Percentiles rank a stretch among this genome's conserved stretches.
These are phyloP conservation scores for Corythornis cristatus DNA, from an alignment of 2,113 vertebrate genomes.

Conservation along the genomic window DNA sequence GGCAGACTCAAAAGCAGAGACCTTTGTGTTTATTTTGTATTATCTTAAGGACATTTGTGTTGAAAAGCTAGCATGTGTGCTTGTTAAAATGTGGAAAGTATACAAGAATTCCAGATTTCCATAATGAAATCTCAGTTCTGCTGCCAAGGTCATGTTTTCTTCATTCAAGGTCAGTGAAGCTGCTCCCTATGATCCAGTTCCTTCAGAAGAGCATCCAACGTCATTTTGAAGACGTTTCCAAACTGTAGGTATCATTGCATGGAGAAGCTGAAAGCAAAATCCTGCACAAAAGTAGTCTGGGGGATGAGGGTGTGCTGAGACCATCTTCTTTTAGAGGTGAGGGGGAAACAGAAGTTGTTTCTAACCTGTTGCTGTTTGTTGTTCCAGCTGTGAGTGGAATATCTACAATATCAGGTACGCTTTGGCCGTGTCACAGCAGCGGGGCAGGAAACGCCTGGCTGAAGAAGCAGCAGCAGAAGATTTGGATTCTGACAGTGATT, in stretches of 20 bases:
- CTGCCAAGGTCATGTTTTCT: neutral
- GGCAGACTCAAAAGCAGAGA: neutral
- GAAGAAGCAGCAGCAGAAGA: slow-evolving; percentile 33
- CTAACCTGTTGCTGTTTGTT: neutral
- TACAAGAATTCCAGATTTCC: neutral
- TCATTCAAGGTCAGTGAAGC: slow-evolving; percentile 78
- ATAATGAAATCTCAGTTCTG: neutral
- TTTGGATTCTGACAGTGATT: slow-evolving; percentile 38
- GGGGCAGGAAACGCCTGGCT: slow-evolving; percentile 81
- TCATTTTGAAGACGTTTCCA: slow-evolving; percentile 88
- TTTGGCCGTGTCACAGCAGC: slow-evolving; percentile 84
- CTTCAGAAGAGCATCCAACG: slow-evolving; percentile 91
- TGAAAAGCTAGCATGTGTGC: neutral
- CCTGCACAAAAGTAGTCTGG: neutral
- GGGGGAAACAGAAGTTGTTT: neutral
- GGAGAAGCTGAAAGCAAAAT: neutral
- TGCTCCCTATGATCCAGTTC: slow-evolving; percentile 88
- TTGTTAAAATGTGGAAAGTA: neutral
- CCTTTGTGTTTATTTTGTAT: neutral
- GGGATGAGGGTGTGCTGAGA: neutral
- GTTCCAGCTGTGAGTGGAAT: slow-evolving; percentile 92
- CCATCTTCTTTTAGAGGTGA: neutral
- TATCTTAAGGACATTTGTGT: neutral
- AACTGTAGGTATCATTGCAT: slow-evolving; percentile 83
- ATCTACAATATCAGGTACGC: slow-evolving; percentile 89